Percentiles rank a stretch among this genome's conserved stretches.
phyloP scores from a whole-genome alignment of 2,113 vertebrate genomes.

The Hemiscyllium ocellatum region DNA sequence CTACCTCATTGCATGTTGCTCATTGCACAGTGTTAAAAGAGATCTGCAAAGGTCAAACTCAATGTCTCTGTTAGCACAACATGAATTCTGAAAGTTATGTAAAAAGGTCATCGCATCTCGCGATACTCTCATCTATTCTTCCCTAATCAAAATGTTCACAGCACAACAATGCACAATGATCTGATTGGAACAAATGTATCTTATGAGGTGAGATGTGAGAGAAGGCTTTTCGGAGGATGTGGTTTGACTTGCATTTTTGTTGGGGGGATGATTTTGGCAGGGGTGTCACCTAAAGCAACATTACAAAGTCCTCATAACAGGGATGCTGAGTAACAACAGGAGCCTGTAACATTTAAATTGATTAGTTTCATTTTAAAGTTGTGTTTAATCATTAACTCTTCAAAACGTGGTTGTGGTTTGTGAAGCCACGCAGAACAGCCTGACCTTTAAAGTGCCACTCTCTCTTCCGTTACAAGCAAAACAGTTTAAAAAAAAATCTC shows the following conservation, averaged over 20 bases:
- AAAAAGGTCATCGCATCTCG: not conserved
- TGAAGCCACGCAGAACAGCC: not conserved
- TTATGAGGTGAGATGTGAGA: not conserved
- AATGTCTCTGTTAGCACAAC: not conserved
- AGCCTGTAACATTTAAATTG: constrained; percentile 8
- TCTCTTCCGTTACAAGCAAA: not conserved
- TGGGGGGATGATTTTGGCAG: not conserved
- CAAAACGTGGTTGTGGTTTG: constrained; percentile 11
- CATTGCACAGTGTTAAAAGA: not conserved
- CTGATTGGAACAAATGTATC: not conserved
- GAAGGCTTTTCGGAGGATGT: constrained; percentile 11
- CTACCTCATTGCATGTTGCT: not conserved
- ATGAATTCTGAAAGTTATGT: not conserved
- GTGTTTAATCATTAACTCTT: not conserved
- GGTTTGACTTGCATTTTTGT: not conserved
- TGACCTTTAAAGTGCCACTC: not conserved
- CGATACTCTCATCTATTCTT: not conserved
- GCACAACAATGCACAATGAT: not conserved
- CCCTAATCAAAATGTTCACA: not conserved
- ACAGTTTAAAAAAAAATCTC: not conserved
- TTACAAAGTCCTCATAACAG: not conserved
- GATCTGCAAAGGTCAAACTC: not conserved
- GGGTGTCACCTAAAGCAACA: not conserved
- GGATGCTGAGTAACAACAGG: constrained; percentile 16
- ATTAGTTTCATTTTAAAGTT: constrained; percentile 21